These are phyloP conservation scores for Lateolabrax maculatus DNA, from an alignment of 2,797 vertebrate genomes.

Conservation along the genomic window DNA sequence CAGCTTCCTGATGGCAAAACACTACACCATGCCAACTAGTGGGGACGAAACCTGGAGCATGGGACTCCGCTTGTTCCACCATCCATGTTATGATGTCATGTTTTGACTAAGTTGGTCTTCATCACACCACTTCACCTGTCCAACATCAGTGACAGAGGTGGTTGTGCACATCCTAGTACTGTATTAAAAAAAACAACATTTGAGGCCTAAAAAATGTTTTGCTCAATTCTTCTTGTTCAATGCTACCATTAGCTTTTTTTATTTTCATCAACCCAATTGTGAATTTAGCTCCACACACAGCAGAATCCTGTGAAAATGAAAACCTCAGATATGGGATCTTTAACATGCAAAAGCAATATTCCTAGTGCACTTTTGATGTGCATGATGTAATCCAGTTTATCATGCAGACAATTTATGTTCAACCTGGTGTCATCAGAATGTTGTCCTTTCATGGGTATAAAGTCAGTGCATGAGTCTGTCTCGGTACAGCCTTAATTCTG, in stretches of 20 bases:
- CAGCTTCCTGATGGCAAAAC: slow-evolving; percentile 6
- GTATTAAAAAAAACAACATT: neutral
- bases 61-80: neutral
- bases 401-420: neutral
- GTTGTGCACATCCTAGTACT: neutral
- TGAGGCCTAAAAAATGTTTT: too few species aligned
- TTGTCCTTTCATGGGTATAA: neutral
- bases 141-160: neutral
- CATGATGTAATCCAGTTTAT: neutral
- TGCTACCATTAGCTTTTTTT: neutral
- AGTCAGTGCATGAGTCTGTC: neutral
- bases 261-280: neutral
- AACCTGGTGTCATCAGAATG: neutral
- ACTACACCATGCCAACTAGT: neutral
- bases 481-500: too few species aligned
- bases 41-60: neutral
- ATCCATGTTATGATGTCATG: neutral
- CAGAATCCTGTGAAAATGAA: neutral
- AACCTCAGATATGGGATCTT: too few species aligned
- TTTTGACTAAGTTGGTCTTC: neutral
- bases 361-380: too few species aligned
- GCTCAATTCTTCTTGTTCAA: neutral
- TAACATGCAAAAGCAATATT: neutral
- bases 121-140: neutral
- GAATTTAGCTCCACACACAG: neutral